phyloP scores from a whole-genome alignment of 2,113 vertebrate species.

The Piaya cayana region DNA sequence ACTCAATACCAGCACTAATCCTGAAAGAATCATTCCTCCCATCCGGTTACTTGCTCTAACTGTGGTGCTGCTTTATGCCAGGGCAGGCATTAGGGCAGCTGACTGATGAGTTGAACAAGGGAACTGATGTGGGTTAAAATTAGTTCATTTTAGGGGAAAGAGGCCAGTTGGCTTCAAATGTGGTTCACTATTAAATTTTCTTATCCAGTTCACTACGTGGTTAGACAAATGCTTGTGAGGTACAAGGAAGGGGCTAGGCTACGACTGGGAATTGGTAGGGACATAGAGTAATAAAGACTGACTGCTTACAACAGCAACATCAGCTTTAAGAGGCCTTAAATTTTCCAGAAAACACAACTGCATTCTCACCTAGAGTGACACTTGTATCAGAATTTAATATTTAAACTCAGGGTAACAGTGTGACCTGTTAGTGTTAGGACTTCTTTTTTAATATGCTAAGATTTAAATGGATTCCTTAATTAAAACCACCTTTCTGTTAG shows the following conservation, averaged over 20 bases:
- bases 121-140: background rate
- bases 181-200: background rate
- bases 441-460: background rate
- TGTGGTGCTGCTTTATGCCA: background rate
- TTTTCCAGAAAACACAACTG: background rate
- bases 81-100: background rate
- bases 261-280: rapidly evolving
- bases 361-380: background rate
- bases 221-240: background rate
- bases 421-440: background rate
- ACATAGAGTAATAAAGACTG: background rate
- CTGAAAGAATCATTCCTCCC: background rate
- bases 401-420: background rate
- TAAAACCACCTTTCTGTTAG: background rate
- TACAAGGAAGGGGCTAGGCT: background rate
- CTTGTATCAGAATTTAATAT: background rate
- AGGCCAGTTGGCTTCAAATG: background rate
- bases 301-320: background rate
- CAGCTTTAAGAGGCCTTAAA: background rate
- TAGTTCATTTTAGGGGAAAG: background rate
- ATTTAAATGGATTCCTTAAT: background rate
- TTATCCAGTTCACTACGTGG: background rate
- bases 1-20: background rate
- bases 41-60: background rate
- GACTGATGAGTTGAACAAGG: background rate